Evolutionary conservation across 1,140 invertebrate species (phyloP).

Genomic region (Pteromalus puparum): DNA sequence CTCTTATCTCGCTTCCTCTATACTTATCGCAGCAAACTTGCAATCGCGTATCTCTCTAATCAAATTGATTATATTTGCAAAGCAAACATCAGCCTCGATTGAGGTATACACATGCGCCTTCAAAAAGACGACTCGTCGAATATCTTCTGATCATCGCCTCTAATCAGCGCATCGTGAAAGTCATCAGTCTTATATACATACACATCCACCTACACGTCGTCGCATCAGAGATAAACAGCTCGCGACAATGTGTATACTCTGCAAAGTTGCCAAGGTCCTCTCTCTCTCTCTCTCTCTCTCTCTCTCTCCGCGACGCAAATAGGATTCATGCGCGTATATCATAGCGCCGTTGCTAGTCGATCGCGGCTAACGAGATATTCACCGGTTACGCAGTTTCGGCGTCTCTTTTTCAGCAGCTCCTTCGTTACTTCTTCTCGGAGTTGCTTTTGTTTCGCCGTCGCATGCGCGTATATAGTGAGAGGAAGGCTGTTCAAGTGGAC

Average conservation of each 20-base stretch:
- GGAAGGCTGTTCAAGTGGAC: constrained; percentile 22
- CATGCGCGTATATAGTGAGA: background rate
- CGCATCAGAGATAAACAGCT: too few species aligned
- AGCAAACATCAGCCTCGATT: too few species aligned
- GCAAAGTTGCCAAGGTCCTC: background rate
- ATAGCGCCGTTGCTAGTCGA: background rate
- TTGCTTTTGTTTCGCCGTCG: background rate
- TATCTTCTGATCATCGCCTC: too few species aligned
- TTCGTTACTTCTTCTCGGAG: background rate
- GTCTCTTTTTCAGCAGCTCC: too few species aligned
- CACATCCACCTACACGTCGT: background rate
- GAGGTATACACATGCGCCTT: too few species aligned
- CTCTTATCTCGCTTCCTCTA: too few species aligned
- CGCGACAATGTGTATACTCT: background rate
- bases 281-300: background rate
- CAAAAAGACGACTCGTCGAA: too few species aligned
- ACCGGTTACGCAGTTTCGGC: background rate
- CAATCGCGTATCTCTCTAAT: too few species aligned
- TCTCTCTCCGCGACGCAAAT: background rate
- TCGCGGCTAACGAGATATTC: constrained; percentile 10
- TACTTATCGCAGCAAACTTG: too few species aligned
- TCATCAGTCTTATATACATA: background rate
- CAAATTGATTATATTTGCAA: too few species aligned
- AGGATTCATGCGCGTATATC: background rate
- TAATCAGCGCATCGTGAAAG: background rate